phyloP scores from a whole-genome alignment of 2,113 vertebrate species.

The Phyllostomus discolor region DNA sequence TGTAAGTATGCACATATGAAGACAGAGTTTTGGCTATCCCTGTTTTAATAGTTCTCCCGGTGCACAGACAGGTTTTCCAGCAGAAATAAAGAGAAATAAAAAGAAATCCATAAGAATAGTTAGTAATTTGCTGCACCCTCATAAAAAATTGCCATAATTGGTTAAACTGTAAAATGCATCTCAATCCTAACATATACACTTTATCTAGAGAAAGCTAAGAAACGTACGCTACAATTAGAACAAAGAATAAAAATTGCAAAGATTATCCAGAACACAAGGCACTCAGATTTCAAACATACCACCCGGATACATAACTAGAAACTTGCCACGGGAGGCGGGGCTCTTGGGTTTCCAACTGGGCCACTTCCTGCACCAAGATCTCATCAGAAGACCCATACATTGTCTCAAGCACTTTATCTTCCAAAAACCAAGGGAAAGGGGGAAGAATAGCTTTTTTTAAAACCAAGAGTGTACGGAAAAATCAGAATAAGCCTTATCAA shows the following conservation, averaged over 20 bases:
- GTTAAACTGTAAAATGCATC: neutral
- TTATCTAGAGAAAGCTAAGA: neutral
- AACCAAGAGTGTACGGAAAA: slow-evolving; percentile 1
- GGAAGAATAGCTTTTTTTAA: neutral
- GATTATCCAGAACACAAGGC: neutral
- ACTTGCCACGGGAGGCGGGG: neutral
- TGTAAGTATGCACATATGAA: neutral
- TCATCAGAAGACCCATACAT: neutral
- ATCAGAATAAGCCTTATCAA: neutral
- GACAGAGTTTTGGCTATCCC: neutral
- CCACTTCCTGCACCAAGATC: neutral
- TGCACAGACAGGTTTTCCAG: neutral
- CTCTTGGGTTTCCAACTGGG: neutral
- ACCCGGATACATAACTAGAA: neutral
- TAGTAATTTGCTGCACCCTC: neutral
- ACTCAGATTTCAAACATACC: neutral
- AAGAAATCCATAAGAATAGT: neutral
- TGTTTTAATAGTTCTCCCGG: neutral
- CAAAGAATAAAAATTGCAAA: slow-evolving; percentile 12
- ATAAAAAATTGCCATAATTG: neutral
- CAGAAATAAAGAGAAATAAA: neutral
- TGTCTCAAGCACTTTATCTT: neutral
- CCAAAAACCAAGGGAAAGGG: neutral
- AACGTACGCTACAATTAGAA: neutral
- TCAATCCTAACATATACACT: neutral